A percentile compares a stretch with the other conserved stretches of the same genome.
Conservation (phyloP, 2,888 invertebrate species). For the Drosophila acutilabella region DNA sequence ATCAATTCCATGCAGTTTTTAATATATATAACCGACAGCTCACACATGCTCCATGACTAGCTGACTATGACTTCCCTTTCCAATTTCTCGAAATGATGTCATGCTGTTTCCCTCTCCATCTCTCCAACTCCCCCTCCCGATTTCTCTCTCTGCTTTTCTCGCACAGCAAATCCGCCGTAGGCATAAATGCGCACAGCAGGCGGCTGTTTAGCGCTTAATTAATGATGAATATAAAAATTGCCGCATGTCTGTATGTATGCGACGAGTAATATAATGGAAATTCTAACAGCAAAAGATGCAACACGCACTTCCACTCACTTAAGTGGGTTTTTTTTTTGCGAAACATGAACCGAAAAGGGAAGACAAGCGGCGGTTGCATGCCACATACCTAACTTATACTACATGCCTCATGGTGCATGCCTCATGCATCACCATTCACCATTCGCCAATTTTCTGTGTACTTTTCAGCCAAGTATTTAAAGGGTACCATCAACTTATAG, state of each 20-base stretch:
- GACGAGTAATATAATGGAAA: conserved; percentile 43
- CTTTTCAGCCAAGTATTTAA: background rate
- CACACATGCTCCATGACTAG: conserved; percentile 40
- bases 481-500: background rate
- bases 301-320: conserved; percentile 60
- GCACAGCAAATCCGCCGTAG: conserved; percentile 48
- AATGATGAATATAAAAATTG: conserved; percentile 82
- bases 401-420: conserved; percentile 3
- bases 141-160: background rate
- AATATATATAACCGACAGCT: conserved; percentile 51
- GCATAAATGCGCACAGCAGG: conserved; percentile 70
- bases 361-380: conserved; percentile 17
- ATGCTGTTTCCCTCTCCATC: conserved; percentile 57
- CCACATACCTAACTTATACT: background rate
- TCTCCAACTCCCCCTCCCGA: conserved; percentile 10
- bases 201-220: conserved; percentile 81
- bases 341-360: conserved; percentile 11
- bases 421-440: conserved; percentile 33
- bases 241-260: conserved; percentile 51
- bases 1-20: conserved; percentile 80
- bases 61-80: conserved; percentile 56
- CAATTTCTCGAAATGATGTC: conserved; percentile 77
- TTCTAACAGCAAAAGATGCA: conserved; percentile 58
- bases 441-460: conserved; percentile 40
- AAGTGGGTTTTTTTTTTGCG: conserved; percentile 7